A percentile compares a stretch with the other conserved stretches of the same genome.
phyloP scores from a whole-genome alignment of 1,140 invertebrate species.

The Bombus huntii region DNA sequence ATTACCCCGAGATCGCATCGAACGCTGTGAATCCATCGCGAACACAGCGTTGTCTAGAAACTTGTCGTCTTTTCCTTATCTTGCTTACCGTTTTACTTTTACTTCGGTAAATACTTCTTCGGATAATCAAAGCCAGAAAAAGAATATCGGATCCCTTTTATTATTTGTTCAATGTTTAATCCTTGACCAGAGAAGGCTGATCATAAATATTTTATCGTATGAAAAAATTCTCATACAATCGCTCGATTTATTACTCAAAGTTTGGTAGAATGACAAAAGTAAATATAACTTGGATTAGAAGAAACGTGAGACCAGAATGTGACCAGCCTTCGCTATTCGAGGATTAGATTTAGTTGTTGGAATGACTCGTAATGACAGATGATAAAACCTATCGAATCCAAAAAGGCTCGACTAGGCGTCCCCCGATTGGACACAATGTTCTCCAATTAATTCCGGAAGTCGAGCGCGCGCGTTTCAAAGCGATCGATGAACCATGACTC shows the following conservation, averaged over 20 bases:
- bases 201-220: no score
- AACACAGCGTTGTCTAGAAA: neutral
- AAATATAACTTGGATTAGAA: no score
- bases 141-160: no score
- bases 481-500: conserved; percentile 38
- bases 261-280: no score
- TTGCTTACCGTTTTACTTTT: no score
- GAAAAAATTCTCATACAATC: no score
- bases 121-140: no score
- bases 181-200: no score
- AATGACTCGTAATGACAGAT: neutral
- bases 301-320: no score
- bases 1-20: neutral
- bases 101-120: neutral
- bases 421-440: neutral
- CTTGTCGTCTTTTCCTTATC: neutral
- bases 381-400: neutral
- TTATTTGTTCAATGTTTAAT: no score
- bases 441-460: conserved; percentile 26
- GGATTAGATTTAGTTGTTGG: neutral
- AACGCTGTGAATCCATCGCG: neutral
- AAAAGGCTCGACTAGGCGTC: neutral
- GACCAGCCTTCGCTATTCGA: neutral
- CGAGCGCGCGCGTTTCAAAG: conserved; percentile 1
- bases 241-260: no score